Conservation (phyloP, 2,888 invertebrate genomes). For the Tryphoninae sp. region DNA sequence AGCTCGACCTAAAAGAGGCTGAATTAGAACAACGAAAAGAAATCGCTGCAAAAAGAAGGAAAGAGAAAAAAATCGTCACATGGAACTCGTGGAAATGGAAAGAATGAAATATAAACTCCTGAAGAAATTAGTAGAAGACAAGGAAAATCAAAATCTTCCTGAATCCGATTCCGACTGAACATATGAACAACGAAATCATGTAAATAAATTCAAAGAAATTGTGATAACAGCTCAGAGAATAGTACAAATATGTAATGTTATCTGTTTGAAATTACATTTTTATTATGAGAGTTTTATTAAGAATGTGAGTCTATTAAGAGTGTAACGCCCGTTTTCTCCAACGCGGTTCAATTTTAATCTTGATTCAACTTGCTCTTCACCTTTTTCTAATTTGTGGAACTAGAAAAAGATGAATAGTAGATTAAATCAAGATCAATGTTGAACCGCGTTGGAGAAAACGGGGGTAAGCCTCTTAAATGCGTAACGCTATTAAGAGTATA, state of each 20-base stretch:
- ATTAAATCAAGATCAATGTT: not conserved
- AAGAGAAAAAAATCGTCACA: constrained; percentile 18
- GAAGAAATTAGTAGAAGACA: not conserved
- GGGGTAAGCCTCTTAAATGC: not conserved
- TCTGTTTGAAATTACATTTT: not conserved
- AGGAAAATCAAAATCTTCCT: not conserved
- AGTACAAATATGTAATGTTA: not conserved
- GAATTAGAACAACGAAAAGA: constrained; percentile 32
- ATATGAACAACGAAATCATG: no score
- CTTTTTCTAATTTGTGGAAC: no score
- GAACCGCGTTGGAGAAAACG: not conserved
- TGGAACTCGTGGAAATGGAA: constrained; percentile 19
- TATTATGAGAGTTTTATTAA: not conserved
- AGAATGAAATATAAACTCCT: constrained; percentile 12
- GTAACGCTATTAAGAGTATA: not conserved
- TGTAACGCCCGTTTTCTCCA: not conserved
- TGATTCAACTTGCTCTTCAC: no score
- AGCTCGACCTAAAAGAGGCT: constrained; percentile 20
- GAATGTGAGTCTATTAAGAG: not conserved
- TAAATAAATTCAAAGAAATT: not conserved
- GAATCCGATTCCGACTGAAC: constrained; percentile 2
- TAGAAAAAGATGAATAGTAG: not conserved
- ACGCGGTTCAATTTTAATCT: no score
- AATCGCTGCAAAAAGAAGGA: constrained; percentile 22
- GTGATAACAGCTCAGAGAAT: not conserved